Evolutionary conservation across 2,113 vertebrate species (phyloP).

Genomic region (Panthera uncia): DNA sequence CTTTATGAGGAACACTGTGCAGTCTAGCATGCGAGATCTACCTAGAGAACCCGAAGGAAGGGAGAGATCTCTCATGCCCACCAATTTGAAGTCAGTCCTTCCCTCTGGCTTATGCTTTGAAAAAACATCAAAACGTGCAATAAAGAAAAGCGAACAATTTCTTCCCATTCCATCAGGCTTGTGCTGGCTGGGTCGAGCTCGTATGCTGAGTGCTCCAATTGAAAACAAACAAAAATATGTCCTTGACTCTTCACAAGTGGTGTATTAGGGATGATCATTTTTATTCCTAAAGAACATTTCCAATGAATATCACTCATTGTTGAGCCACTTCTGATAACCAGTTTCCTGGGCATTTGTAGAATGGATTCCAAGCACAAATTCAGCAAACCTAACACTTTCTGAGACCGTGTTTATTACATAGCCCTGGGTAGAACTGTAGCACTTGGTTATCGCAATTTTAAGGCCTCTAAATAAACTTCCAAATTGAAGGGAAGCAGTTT

Average conservation of each 20-base stretch:
- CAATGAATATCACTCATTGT: background rate
- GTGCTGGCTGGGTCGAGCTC: background rate
- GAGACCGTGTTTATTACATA: background rate
- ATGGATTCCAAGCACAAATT: background rate
- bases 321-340: background rate
- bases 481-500: background rate
- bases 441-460: background rate
- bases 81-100: background rate
- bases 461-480: background rate
- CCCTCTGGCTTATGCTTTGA: background rate
- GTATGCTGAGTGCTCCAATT: background rate
- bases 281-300: background rate
- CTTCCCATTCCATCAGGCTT: background rate
- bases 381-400: background rate
- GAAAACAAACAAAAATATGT: conserved; percentile 1
- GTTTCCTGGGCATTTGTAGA: background rate
- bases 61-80: background rate
- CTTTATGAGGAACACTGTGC: background rate
- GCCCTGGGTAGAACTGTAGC: background rate
- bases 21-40: background rate
- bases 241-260: background rate
- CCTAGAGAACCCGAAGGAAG: background rate
- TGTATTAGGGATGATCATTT: background rate
- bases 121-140: background rate
- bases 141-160: background rate